Evolutionary conservation across 2,888 invertebrate species (phyloP).

Genomic region (Taphrorychus bicolor): DNA sequence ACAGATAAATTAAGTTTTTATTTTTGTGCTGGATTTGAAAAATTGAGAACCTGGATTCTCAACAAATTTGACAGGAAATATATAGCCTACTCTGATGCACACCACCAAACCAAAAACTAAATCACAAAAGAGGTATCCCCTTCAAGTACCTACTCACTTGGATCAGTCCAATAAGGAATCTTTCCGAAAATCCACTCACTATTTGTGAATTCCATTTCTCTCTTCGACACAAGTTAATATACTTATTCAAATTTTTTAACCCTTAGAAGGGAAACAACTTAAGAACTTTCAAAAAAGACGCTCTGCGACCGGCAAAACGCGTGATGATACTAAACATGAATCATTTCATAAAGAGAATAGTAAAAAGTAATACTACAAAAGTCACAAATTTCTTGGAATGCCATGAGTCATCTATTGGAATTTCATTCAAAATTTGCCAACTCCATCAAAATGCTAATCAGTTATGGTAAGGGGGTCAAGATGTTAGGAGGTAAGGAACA

Average conservation of each 20-base stretch:
- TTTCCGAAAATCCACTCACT: not conserved
- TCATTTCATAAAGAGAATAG: conserved; percentile 50
- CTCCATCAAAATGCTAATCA: not conserved
- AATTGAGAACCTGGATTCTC: no score
- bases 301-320: conserved; percentile 44
- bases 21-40: no score
- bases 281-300: conserved; percentile 38
- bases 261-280: conserved; percentile 13
- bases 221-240: no score
- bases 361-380: conserved; percentile 49
- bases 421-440: conserved; percentile 49
- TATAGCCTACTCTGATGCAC: no score
- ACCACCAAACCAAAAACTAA: no score
- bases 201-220: no score
- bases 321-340: conserved; percentile 49
- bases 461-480: not conserved
- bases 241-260: no score
- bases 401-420: conserved; percentile 50
- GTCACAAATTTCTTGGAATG: conserved; percentile 48
- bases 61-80: no score
- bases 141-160: not conserved
- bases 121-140: no score
- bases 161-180: conserved; percentile 25
- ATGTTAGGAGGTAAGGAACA: conserved; percentile 16
- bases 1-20: no score